Percentiles rank a stretch among this genome's conserved stretches.
phyloP scores from a whole-genome alignment of 2,888 invertebrate genomes.

The Dynastes maya region DNA sequence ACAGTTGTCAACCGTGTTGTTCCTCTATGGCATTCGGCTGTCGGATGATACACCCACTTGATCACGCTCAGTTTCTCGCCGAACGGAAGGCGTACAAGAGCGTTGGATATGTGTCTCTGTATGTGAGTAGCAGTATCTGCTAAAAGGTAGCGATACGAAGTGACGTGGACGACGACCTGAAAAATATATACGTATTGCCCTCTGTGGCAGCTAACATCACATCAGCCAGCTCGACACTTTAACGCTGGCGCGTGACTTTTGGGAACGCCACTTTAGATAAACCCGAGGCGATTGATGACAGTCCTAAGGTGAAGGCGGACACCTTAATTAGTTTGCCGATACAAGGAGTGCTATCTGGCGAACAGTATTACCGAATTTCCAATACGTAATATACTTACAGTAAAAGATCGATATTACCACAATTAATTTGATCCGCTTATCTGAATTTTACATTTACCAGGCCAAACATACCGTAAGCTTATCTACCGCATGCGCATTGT shows the following conservation, averaged over 20 bases:
- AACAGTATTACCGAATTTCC: background rate
- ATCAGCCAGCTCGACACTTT: slow-evolving; percentile 25
- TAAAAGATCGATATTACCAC: too few species aligned
- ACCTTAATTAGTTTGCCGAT: slow-evolving; percentile 25
- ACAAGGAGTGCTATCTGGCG: background rate
- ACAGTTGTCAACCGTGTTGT: slow-evolving; percentile 48
- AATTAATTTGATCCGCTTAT: too few species aligned
- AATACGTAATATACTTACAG: too few species aligned
- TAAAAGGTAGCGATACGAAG: background rate
- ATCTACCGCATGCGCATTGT: too few species aligned
- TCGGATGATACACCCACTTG: slow-evolving; percentile 54
- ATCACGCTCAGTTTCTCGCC: slow-evolving; percentile 46
- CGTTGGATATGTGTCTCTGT: background rate
- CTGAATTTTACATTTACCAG: too few species aligned
- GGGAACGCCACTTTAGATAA: slow-evolving; percentile 22
- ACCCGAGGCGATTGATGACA: slow-evolving; percentile 9
- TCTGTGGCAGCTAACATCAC: slow-evolving; percentile 18
- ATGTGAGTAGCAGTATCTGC: background rate
- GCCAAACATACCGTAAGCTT: too few species aligned
- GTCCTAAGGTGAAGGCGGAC: slow-evolving; percentile 22
- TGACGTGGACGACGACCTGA: background rate
- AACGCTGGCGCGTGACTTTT: slow-evolving; percentile 26
- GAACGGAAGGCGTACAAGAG: background rate
- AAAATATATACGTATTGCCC: slow-evolving; percentile 6
- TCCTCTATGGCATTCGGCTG: slow-evolving; percentile 39